A percentile compares a stretch with the other conserved stretches of the same genome.
Conservation (phyloP, 2,888 invertebrate genomes). For the Gisinianus flammeolus region DNA sequence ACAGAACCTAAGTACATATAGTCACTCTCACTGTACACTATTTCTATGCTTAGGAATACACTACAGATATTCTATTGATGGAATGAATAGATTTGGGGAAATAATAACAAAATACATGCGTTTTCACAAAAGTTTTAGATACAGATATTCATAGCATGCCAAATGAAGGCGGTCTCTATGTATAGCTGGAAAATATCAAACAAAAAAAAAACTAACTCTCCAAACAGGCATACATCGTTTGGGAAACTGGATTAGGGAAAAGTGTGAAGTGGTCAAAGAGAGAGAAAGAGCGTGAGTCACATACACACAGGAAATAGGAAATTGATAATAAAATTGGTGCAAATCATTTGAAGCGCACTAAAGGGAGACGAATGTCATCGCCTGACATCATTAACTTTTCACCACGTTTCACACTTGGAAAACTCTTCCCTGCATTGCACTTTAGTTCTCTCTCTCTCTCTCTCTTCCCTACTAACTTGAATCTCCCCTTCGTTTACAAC, state of each 20-base stretch:
- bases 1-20: not conserved
- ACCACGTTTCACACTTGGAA: slow-evolving; percentile 33
- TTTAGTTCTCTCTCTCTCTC: not conserved
- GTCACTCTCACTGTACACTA: too few species aligned
- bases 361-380: slow-evolving; percentile 45
- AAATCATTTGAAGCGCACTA: slow-evolving; percentile 42
- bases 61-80: too few species aligned
- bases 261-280: slow-evolving; percentile 18
- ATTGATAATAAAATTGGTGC: slow-evolving; percentile 47
- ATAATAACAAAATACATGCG: too few species aligned
- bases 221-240: not conserved
- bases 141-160: too few species aligned
- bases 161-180: not conserved
- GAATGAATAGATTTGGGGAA: too few species aligned
- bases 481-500: not conserved
- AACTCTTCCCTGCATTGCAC: too few species aligned
- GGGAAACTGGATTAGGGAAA: not conserved
- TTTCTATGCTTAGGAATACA: too few species aligned
- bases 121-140: too few species aligned
- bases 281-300: not conserved
- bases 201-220: not conserved
- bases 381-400: slow-evolving; percentile 48
- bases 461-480: not conserved
- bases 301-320: slow-evolving; percentile 38
- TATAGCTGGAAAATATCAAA: not conserved